Base-by-base conservation (phyloP, 2,797 vertebrate species). In the Yasuhikotakia modesta region DNA sequence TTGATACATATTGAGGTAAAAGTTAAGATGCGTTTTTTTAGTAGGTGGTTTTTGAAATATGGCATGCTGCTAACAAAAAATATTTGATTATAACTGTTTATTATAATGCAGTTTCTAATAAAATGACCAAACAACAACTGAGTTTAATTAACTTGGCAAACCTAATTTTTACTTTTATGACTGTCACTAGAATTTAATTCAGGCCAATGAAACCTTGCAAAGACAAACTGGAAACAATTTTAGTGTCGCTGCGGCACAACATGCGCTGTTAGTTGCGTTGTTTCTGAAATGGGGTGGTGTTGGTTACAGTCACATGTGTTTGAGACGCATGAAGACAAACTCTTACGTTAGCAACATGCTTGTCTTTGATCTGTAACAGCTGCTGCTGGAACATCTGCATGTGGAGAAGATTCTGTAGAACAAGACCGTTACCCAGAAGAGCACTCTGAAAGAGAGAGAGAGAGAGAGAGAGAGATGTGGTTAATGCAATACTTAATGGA, bases 331-430 rank as follows among this genome's bases (percentile, higher is more conserved):
- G 55, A 67, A 81, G 50, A 55, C n/a, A 76, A 13, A 79, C 50
- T 86, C 95, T 96, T 92, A 97, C 95, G 61, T 90, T 95, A 86
- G 93, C 95, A 83, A 95, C 84, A 86, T 95, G 95, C 70, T 95
- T 86, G 87, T 93, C 96, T 78, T 98, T 97, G 82, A 95, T 93
- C 91, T 97, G 95, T 75, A 97, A 87, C 48, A 98, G 92, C 35
- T 96, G 96, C 75, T 97, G 95, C 84, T 96, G 96, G 1, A 95
- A 92, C 89, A 96, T 84, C 52, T 97, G 93, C 78, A 97, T 92
- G 73, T 94, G 95, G 77, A 96, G 85, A 35, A 96, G 94, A 88
- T 94, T 98, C 91, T 98, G 96, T 60, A 98, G 93, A 84, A 98
- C 87, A 2, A 96, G 88, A 71, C 93, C 92, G 32, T 94, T 94